Evolutionary conservation across 2,888 invertebrate genomes (phyloP).

Genomic region (Epirrhoe alternata): DNA sequence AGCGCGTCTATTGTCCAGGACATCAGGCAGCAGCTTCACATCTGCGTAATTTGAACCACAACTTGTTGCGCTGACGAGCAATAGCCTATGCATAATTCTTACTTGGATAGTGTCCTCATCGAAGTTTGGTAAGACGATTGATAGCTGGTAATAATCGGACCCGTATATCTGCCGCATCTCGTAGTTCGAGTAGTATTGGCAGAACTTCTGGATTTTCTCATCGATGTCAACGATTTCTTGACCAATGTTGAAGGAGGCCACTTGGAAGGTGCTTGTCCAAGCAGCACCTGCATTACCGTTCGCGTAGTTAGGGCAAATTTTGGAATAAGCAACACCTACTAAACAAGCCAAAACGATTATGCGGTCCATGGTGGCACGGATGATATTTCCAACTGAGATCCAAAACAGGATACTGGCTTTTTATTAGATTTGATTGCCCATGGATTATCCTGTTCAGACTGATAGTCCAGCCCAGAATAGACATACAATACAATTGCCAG

Average conservation of each 20-base stretch:
- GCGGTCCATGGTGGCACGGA: background rate
- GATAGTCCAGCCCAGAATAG: background rate
- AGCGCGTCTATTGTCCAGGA: slow-evolving; percentile 14
- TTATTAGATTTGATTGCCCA: background rate
- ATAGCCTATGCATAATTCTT: slow-evolving; percentile 16
- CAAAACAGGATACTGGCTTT: background rate
- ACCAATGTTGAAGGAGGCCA: background rate
- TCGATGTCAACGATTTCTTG: slow-evolving; percentile 1
- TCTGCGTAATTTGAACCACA: slow-evolving; percentile 22
- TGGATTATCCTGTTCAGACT: background rate
- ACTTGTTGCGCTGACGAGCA: slow-evolving; percentile 10
- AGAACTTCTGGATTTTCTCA: slow-evolving; percentile 15
- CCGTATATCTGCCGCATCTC: slow-evolving; percentile 24
- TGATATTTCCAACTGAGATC: background rate
- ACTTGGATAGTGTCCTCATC: slow-evolving; percentile 25
- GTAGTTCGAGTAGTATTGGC: slow-evolving; percentile 14
- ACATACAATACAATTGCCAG: background rate
- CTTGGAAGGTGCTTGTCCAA: background rate
- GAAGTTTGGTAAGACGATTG: slow-evolving; percentile 16
- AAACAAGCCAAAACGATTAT: background rate
- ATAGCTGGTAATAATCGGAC: slow-evolving; percentile 19
- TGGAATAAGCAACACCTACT: background rate
- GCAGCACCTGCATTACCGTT: background rate
- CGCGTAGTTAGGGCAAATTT: background rate
- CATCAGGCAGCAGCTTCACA: slow-evolving; percentile 28